These are phyloP conservation scores for Colletes gigas DNA, from an alignment of 1,140 invertebrate species.

Conservation along the genomic window DNA sequence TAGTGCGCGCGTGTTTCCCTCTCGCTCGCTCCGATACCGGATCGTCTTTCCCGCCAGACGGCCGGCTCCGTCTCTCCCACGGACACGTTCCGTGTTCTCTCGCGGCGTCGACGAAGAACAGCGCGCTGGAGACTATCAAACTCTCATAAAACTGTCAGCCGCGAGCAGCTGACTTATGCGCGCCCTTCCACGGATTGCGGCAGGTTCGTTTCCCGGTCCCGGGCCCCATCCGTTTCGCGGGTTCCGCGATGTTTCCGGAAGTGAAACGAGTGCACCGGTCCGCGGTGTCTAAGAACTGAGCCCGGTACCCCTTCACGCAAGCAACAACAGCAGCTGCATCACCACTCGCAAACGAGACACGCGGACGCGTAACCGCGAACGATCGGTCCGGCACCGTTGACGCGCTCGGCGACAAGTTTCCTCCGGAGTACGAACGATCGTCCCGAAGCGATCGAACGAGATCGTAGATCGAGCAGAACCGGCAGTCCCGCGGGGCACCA, in stretches of 20 bases:
- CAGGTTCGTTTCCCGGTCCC: constrained; percentile 18
- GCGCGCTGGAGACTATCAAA: constrained; percentile 78
- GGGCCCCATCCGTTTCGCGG: background rate
- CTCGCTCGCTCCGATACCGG: constrained; percentile 48
- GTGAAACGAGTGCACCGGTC: background rate
- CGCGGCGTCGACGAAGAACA: constrained; percentile 52
- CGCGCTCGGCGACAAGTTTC: background rate
- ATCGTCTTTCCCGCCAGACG: constrained; percentile 7
- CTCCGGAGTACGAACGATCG: constrained; percentile 7
- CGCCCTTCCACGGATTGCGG: constrained; percentile 60
- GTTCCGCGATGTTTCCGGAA: constrained; percentile 3
- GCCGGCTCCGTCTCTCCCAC: constrained; percentile 55
- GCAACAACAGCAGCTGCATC: background rate
- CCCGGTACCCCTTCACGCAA: no score
- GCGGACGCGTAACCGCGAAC: background rate
- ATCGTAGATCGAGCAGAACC: constrained; percentile 38
- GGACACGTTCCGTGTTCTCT: constrained; percentile 54
- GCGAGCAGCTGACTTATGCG: constrained; percentile 80
- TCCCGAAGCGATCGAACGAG: constrained; percentile 30
- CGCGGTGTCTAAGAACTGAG: background rate
- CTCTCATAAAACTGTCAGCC: constrained; percentile 82
- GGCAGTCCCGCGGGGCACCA: constrained; percentile 32
- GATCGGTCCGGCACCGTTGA: constrained; percentile 13
- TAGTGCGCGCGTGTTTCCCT: constrained; percentile 75
- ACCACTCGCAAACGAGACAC: background rate